phyloP scores from a whole-genome alignment of 2,113 vertebrate genomes.

The Craseonycteris thonglongyai region DNA sequence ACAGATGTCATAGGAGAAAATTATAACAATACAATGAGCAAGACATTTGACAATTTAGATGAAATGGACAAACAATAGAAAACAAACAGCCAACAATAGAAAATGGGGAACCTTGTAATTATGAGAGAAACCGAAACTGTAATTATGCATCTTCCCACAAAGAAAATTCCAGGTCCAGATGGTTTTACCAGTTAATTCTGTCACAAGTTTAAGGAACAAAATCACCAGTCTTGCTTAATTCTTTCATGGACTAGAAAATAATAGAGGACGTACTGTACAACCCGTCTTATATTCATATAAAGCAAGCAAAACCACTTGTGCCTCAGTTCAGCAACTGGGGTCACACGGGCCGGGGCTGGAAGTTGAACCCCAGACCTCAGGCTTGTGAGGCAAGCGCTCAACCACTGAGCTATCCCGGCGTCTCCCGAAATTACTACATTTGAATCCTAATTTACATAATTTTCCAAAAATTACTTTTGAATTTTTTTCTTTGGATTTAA shows the following conservation, averaged over 20 bases:
- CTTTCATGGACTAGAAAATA: not conserved
- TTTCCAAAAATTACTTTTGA: not conserved
- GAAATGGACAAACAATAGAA: conserved; percentile 36
- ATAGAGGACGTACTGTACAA: not conserved
- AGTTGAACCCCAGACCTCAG: too few species aligned
- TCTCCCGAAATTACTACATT: not conserved
- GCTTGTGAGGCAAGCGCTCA: too few species aligned
- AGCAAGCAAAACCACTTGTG: not conserved
- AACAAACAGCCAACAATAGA: not conserved
- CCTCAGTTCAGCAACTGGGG: too few species aligned
- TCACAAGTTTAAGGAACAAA: not conserved
- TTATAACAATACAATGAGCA: not conserved
- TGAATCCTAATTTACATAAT: not conserved
- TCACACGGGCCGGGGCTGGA: too few species aligned
- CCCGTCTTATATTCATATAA: not conserved
- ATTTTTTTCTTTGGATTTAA: not conserved
- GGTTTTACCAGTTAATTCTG: conserved; percentile 28
- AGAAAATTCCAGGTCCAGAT: conserved; percentile 10
- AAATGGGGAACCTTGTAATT: conserved; percentile 48
- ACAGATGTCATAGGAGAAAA: not conserved
- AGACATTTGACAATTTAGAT: conserved; percentile 4
- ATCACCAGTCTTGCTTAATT: not conserved
- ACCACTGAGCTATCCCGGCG: too few species aligned
- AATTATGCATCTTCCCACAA: conserved; percentile 52
- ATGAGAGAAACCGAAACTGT: conserved; percentile 34